Conservation (phyloP, 2,888 invertebrate species). For the Agrenia bidenticulata region DNA sequence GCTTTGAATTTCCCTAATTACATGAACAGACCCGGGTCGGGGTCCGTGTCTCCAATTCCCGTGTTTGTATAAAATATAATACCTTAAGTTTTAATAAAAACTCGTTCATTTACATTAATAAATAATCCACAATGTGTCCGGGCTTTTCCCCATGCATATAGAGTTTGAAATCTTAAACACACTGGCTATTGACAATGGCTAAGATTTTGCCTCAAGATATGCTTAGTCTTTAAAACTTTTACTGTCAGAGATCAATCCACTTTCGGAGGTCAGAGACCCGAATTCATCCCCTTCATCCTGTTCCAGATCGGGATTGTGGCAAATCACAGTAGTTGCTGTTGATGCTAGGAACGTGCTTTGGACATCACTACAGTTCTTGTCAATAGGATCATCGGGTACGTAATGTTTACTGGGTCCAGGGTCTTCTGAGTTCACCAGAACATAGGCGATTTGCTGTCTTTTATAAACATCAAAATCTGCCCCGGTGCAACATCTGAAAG, state of each 20-base stretch:
- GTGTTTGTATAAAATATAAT: conserved; percentile 1
- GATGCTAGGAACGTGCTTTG: too few species aligned
- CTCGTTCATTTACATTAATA: not conserved
- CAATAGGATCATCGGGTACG: not conserved
- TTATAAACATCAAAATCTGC: conserved; percentile 32
- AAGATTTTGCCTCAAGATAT: not conserved
- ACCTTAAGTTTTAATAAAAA: not conserved
- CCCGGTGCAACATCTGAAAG: conserved; percentile 25
- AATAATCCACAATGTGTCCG: too few species aligned
- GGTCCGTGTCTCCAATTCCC: not conserved
- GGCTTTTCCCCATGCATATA: not conserved
- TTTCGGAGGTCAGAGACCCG: not conserved
- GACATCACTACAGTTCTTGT: not conserved
- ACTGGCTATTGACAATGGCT: not conserved
- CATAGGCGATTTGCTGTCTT: conserved; percentile 11
- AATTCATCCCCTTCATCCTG: not conserved
- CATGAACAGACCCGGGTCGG: not conserved
- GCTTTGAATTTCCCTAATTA: conserved; percentile 3
- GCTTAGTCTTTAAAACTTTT: not conserved
- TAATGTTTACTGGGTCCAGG: not conserved
- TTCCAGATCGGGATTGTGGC: not conserved
- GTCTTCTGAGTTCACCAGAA: conserved; percentile 10
- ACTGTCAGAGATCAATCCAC: not conserved
- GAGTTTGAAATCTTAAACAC: not conserved
- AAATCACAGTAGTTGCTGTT: conserved; percentile 1